phyloP scores from a whole-genome alignment of 2,113 vertebrate species.

The Echinops telfairi region DNA sequence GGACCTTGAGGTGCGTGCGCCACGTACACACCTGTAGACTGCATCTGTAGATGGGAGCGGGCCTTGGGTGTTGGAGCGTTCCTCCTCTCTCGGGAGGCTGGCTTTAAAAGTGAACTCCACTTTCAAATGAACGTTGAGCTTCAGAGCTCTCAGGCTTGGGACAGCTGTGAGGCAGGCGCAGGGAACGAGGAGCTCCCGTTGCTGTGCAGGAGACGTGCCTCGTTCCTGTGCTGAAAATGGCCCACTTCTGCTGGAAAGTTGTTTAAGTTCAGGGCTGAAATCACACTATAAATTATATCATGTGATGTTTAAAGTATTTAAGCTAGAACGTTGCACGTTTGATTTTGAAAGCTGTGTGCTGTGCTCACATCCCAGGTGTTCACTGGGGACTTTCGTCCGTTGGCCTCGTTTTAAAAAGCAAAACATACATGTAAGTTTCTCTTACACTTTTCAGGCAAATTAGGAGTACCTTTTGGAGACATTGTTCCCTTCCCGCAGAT shows the following conservation, averaged over 20 bases:
- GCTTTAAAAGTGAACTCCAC: slow-evolving; percentile 49
- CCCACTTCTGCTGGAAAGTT: slow-evolving; percentile 19
- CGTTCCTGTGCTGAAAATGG: slow-evolving; percentile 28
- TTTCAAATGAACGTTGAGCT: background rate
- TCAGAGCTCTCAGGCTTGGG: background rate
- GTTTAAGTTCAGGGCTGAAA: background rate
- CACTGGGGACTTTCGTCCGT: background rate
- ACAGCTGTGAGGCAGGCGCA: background rate
- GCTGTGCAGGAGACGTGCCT: background rate
- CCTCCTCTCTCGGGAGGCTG: background rate
- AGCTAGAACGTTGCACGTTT: slow-evolving; percentile 20
- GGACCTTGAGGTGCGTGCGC: background rate
- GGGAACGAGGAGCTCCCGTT: background rate
- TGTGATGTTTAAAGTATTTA: slow-evolving; percentile 20
- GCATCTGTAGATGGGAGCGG: too few relatives aligned
- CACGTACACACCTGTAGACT: too few relatives aligned
- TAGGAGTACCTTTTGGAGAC: background rate
- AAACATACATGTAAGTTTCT: slow-evolving; percentile 23
- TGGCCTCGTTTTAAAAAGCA: slow-evolving; percentile 40
- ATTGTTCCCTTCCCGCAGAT: slow-evolving; percentile 40
- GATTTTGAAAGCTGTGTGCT: slow-evolving; percentile 27
- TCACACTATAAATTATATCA: slow-evolving; percentile 18
- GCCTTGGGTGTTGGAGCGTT: too few relatives aligned
- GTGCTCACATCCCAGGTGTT: background rate
- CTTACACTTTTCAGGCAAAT: background rate